Base-by-base conservation (phyloP, 2,888 invertebrate species). In the Ectobius pallidus region DNA sequence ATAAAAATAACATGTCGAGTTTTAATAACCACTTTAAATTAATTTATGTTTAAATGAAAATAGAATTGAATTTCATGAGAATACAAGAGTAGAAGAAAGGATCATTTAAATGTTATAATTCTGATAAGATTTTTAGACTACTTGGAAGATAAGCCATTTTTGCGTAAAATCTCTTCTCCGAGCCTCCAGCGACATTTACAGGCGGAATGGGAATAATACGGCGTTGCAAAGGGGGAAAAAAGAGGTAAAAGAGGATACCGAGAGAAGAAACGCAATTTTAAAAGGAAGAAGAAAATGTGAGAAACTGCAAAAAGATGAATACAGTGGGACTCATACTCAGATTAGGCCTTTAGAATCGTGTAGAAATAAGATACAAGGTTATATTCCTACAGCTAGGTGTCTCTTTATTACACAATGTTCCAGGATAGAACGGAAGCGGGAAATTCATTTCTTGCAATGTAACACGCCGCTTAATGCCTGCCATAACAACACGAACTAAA, bases 251-350 rank as follows among this genome's bases (percentile, higher is more conserved):
- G 42, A 9, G 25, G 27, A 7, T 16, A 6, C n/a, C 18, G 61
- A 55, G 25, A 55, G 46, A 14, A 46, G 22, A 65, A 65, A 65
- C 30, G 44, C 27, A 65, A 65, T 65, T 65, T 65, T 65, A 30
- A 22, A 27, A 55, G 55, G 22, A 27, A 27, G 11, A 30, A 27
- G 55, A 55, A 58, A 58, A 14, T 58, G 58, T 58, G 58, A 30
- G n/a, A 30, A 30, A 4, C 27, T 58, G 6, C 27, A 30, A 58
- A 58, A 58, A 58, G 58, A 30, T 58, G 58, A 58, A 58, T 58
- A 58, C n/a, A 30, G 14, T 1, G n/a, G n/a, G 58, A 20, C 32
- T 58, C 58, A 27, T 7, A 27, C 27, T 16, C 1, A 58, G 32
- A 58, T 58, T 30, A 58, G 58, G n/a, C 30, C 30, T 18, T 30